Evolutionary conservation across 2,113 vertebrate genomes (phyloP).

Genomic region (Gymnorhina tibicen): DNA sequence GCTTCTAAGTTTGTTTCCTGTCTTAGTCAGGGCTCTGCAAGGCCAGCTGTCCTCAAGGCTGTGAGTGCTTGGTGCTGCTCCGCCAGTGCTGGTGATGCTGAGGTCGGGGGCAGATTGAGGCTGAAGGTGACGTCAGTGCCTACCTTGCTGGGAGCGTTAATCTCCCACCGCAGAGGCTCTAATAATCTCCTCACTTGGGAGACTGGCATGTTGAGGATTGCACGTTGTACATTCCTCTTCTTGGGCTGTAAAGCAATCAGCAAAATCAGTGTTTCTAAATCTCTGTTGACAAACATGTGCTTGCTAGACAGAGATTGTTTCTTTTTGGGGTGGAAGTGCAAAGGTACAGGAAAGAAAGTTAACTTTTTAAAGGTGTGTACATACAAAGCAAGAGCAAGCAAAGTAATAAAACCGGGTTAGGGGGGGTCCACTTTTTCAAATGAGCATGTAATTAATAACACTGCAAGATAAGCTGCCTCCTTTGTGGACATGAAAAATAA

Average conservation of each 20-base stretch:
- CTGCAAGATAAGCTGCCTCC: neutral
- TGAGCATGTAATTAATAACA: neutral
- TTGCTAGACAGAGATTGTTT: neutral
- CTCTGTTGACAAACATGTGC: neutral
- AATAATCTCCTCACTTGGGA: conserved; percentile 72
- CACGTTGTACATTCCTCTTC: neutral
- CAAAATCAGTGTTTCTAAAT: neutral
- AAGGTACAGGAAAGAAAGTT: neutral
- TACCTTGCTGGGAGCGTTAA: conserved; percentile 74
- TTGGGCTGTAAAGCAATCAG: neutral
- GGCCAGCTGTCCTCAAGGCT: neutral
- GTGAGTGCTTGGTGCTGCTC: neutral
- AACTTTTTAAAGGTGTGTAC: neutral
- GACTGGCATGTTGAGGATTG: conserved; percentile 53
- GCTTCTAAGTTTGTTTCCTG: neutral
- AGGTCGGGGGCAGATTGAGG: conserved; percentile 65
- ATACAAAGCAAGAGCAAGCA: neutral
- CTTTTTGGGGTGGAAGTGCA: neutral
- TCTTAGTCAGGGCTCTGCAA: neutral
- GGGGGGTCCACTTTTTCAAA: neutral
- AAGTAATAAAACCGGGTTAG: neutral
- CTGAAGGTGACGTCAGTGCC: conserved; percentile 70
- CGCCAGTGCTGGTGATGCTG: neutral
- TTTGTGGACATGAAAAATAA: neutral
- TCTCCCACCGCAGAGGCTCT: conserved; percentile 53